Conservation (phyloP, 1,140 invertebrate species). For the Saccostrea glomerata region DNA sequence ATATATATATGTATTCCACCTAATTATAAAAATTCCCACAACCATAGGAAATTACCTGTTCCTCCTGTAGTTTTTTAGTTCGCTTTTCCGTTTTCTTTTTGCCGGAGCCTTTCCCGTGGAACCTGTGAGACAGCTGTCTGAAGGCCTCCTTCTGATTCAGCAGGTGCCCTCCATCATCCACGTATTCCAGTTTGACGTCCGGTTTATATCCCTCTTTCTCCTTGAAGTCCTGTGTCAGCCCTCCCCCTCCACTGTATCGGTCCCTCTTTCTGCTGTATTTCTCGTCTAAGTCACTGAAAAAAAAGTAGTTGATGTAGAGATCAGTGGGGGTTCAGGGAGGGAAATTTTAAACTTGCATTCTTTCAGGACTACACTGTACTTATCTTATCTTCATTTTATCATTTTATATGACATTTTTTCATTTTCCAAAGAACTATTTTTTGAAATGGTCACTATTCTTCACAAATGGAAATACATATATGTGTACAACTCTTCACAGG, state of each 20-base stretch:
- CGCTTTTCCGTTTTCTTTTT: constrained; percentile 99
- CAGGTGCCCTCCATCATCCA: constrained; percentile 95
- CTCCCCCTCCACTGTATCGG: constrained; percentile 85
- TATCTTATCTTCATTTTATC: too few species aligned
- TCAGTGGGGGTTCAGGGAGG: too few species aligned
- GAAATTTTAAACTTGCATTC: too few species aligned
- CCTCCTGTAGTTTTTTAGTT: constrained; percentile 96
- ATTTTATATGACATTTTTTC: too few species aligned
- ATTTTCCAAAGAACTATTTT: too few species aligned
- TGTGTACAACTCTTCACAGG: too few species aligned
- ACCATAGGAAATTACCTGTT: constrained; percentile 83
- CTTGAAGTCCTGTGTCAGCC: constrained; percentile 93
- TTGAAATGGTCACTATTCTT: too few species aligned
- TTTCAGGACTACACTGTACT: too few species aligned
- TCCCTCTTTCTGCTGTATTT: constrained; percentile 84
- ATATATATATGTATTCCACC: too few species aligned
- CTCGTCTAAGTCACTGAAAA: constrained; percentile 89
- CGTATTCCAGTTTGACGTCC: constrained; percentile 97
- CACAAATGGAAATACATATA: too few species aligned
- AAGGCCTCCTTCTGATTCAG: constrained; percentile 98
- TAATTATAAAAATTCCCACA: too few species aligned
- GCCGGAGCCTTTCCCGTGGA: constrained; percentile 99
- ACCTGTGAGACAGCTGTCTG: constrained; percentile 93
- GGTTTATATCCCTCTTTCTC: constrained; percentile 97
- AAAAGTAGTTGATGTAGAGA: too few species aligned